Conservation (phyloP, 2,888 invertebrate species). For the Dasypogon diadema region DNA sequence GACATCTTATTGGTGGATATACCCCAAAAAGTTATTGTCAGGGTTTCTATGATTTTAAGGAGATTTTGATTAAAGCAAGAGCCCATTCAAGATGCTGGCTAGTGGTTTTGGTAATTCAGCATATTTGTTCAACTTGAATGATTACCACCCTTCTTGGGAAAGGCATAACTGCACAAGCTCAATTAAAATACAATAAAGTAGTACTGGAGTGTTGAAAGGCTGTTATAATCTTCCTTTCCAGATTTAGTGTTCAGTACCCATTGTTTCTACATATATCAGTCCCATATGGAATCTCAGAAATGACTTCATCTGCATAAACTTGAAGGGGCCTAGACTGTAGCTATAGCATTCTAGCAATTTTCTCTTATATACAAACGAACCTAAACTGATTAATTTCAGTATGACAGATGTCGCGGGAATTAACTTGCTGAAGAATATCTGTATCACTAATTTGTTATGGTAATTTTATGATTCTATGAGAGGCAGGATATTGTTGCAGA, state of each 20-base stretch:
- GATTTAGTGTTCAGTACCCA: slow-evolving; percentile 8
- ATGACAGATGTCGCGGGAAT: slow-evolving; percentile 51
- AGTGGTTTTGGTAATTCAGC: neutral
- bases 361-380: slow-evolving; percentile 20
- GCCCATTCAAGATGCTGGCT: neutral
- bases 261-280: neutral
- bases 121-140: slow-evolving; percentile 39
- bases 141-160: slow-evolving; percentile 30
- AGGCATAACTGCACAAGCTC: slow-evolving; percentile 41
- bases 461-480: slow-evolving; percentile 39
- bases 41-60: slow-evolving; percentile 39
- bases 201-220: slow-evolving; percentile 52
- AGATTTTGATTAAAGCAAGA: slow-evolving; percentile 52
- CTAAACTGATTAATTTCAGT: slow-evolving; percentile 45
- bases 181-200: slow-evolving; percentile 53
- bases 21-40: slow-evolving; percentile 30
- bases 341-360: neutral
- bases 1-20: slow-evolving; percentile 40
- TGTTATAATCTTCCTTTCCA: slow-evolving; percentile 15
- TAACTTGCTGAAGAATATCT: slow-evolving; percentile 44
- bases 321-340: neutral
- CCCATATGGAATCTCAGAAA: slow-evolving; percentile 39
- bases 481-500: neutral
- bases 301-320: slow-evolving; percentile 45
- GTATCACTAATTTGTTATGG: slow-evolving; percentile 48